Evolutionary conservation across 53 echinoderm and acorn worm genomes (phyloP).

Genomic region (Arbacia lixula): DNA sequence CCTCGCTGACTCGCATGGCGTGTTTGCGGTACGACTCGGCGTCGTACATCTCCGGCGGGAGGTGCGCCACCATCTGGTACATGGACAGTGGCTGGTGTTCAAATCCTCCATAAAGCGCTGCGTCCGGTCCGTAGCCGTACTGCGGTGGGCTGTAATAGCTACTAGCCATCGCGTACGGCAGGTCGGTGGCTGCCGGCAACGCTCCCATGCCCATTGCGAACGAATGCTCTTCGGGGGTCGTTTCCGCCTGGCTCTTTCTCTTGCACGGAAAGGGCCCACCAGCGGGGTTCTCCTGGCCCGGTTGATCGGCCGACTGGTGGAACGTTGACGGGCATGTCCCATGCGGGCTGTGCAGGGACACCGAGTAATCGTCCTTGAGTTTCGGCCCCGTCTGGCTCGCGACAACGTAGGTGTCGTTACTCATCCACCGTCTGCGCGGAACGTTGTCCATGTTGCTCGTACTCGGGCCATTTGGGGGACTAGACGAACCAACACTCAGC

Average conservation of each 20-base stretch:
- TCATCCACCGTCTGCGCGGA: conserved; percentile 86
- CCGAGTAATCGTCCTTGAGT: conserved; percentile 87
- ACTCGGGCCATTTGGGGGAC: neutral
- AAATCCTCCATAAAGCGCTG: conserved; percentile 3
- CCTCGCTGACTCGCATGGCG: conserved; percentile 77
- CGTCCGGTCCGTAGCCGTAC: conserved; percentile 38
- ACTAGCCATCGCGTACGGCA: conserved; percentile 39
- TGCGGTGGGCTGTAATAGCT: conserved; percentile 47
- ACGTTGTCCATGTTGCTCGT: conserved; percentile 55
- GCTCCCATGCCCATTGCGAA: conserved; percentile 9
- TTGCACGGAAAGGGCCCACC: conserved; percentile 49
- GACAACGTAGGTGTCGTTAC: conserved; percentile 94
- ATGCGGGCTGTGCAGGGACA: conserved; percentile 94
- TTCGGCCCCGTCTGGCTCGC: conserved; percentile 87
- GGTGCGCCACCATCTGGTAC: conserved; percentile 98
- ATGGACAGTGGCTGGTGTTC: conserved; percentile 76
- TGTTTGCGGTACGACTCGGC: conserved; percentile 93
- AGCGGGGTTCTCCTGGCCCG: conserved; percentile 68
- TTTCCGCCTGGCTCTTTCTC: conserved; percentile 21
- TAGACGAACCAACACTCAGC: conserved; percentile 42
- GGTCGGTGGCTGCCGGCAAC: conserved; percentile 28
- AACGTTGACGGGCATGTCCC: conserved; percentile 92
- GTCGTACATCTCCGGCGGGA: conserved; percentile 98
- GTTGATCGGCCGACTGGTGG: conserved; percentile 82
- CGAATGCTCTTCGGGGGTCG: conserved; percentile 21